Evolutionary conservation across 2,797 vertebrate species (phyloP).

Genomic region (Megalops cyprinoides): DNA sequence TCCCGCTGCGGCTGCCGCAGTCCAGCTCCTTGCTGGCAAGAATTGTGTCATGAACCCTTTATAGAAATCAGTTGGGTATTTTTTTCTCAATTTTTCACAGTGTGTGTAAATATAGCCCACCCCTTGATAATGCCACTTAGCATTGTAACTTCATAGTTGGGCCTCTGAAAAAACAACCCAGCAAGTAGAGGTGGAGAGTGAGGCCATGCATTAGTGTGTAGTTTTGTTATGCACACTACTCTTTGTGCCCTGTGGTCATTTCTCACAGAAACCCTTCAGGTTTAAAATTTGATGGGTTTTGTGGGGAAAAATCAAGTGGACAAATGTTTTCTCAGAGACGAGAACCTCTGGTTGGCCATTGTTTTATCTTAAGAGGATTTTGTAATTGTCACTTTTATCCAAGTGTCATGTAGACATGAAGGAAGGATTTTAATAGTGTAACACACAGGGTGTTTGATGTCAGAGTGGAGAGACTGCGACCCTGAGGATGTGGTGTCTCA

Average conservation of each 20-base stretch:
- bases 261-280: neutral
- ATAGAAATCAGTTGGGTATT: neutral
- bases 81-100: no score
- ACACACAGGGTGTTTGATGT: no score
- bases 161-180: no score
- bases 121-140: no score
- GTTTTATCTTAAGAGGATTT: neutral
- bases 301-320: neutral
- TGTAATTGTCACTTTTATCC: neutral
- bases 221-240: neutral
- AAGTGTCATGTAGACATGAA: no score
- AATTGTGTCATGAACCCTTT: slow-evolving; percentile 3
- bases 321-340: neutral
- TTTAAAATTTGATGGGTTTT: neutral
- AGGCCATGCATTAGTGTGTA: neutral
- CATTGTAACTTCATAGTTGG: no score
- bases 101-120: no score
- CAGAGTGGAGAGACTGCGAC: no score
- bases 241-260: neutral
- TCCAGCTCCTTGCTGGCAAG: slow-evolving; percentile 10
- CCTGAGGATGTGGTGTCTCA: no score
- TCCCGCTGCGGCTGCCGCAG: slow-evolving; percentile 2
- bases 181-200: neutral
- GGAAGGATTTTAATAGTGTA: no score
- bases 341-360: neutral